These are phyloP conservation scores for Eristalis pertinax DNA, from an alignment of 2,888 invertebrate genomes.

Conservation along the genomic window DNA sequence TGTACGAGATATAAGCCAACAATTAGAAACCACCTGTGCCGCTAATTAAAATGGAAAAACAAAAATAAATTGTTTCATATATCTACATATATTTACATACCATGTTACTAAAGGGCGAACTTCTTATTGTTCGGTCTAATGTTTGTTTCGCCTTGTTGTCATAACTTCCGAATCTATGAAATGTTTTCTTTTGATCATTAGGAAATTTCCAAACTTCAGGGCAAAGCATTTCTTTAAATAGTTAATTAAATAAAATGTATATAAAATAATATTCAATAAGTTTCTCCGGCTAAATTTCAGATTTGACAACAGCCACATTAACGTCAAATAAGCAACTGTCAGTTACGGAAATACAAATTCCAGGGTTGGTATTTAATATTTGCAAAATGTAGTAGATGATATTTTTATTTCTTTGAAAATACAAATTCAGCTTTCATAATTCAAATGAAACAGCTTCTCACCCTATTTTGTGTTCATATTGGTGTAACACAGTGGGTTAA, in stretches of 20 bases:
- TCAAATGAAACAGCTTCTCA: too few species aligned
- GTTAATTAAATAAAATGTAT: background rate
- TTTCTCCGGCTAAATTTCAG: background rate
- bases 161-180: conserved; percentile 77
- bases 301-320: background rate
- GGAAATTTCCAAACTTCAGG: conserved; percentile 84
- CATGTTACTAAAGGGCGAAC: conserved; percentile 83
- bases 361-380: background rate
- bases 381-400: too few species aligned
- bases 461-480: too few species aligned
- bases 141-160: conserved; percentile 72
- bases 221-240: conserved; percentile 82
- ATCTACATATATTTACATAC: conserved; percentile 80
- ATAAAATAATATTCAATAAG: background rate
- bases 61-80: background rate
- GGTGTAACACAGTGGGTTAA: too few species aligned
- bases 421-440: too few species aligned
- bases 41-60: background rate
- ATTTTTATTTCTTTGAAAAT: too few species aligned
- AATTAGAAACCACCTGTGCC: background rate
- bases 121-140: conserved; percentile 77
- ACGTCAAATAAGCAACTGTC: background rate
- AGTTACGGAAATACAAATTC: background rate
- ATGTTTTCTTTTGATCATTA: conserved; percentile 80
- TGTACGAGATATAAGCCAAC: background rate